Conservation (phyloP, 2,113 vertebrate genomes). For the Suricata suricatta region DNA sequence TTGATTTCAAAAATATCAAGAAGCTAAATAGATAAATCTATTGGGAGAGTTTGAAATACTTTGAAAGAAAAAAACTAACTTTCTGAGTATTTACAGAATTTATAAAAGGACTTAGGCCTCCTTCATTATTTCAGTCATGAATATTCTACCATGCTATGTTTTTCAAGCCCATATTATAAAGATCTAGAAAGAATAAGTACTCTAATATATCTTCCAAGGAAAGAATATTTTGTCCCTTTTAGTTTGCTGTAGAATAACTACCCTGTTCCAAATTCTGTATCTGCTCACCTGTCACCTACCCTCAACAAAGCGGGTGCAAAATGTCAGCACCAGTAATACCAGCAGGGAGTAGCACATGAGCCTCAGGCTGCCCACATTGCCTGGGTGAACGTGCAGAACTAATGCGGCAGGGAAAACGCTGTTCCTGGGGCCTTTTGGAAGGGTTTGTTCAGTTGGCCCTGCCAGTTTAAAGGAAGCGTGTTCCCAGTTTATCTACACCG, state of each 20-base stretch:
- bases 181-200: background rate
- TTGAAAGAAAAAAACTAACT: slow-evolving; percentile 3
- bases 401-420: background rate
- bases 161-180: slow-evolving; percentile 11
- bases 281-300: slow-evolving; percentile 4
- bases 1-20: slow-evolving; percentile 33
- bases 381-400: slow-evolving; percentile 17
- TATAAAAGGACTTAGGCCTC: background rate
- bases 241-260: background rate
- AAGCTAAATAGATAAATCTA: background rate
- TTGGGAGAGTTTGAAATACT: background rate
- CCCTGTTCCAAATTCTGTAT: background rate
- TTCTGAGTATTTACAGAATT: background rate
- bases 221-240: background rate
- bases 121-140: background rate
- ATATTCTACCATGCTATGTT: background rate
- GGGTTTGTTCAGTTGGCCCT: slow-evolving; percentile 42
- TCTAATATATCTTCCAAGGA: background rate
- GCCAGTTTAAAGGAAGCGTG: background rate
- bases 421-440: background rate
- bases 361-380: background rate
- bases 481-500: background rate
- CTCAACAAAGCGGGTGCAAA: background rate
- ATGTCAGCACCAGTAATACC: background rate
- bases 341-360: background rate